Conservation (phyloP, 1,140 invertebrate species). For the Lepidotrigona ventralis region DNA sequence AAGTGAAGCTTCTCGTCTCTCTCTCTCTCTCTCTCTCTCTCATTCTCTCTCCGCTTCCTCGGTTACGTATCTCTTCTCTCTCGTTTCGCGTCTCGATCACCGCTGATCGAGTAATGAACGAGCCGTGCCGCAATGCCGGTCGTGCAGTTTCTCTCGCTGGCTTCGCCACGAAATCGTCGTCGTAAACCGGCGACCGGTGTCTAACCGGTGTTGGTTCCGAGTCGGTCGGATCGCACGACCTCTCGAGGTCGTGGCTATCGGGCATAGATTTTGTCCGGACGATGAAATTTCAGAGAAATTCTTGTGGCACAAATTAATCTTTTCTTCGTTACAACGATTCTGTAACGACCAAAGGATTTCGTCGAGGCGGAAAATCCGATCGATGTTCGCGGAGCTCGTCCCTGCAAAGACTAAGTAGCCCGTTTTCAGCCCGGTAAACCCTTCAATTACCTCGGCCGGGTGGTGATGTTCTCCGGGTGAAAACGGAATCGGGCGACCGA, state of each 20-base stretch:
- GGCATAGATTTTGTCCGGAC: no score
- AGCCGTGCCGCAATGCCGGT: conserved; percentile 50
- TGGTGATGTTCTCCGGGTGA: background rate
- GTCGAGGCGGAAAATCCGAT: no score
- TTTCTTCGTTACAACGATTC: no score
- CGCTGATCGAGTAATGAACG: conserved; percentile 56
- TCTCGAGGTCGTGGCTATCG: no score
- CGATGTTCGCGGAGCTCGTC: background rate
- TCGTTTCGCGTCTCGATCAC: conserved; percentile 53
- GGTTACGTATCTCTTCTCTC: background rate
- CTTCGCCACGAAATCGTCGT: conserved; percentile 33
- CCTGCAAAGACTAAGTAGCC: conserved; percentile 8
- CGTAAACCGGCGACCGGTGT: background rate
- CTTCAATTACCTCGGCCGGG: conserved; percentile 26
- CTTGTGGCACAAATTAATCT: no score
- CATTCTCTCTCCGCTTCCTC: background rate
- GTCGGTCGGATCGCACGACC: no score
- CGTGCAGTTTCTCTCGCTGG: background rate
- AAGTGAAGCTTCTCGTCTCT: conserved; percentile 52
- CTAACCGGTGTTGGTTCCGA: no score
- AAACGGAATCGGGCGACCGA: conserved; percentile 8
- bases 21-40: background rate
- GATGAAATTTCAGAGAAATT: no score
- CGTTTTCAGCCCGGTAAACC: conserved; percentile 9
- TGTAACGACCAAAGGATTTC: no score